Evolutionary conservation across 2,797 vertebrate species (phyloP).

Genomic region (Pseudochaenichthys georgianus): DNA sequence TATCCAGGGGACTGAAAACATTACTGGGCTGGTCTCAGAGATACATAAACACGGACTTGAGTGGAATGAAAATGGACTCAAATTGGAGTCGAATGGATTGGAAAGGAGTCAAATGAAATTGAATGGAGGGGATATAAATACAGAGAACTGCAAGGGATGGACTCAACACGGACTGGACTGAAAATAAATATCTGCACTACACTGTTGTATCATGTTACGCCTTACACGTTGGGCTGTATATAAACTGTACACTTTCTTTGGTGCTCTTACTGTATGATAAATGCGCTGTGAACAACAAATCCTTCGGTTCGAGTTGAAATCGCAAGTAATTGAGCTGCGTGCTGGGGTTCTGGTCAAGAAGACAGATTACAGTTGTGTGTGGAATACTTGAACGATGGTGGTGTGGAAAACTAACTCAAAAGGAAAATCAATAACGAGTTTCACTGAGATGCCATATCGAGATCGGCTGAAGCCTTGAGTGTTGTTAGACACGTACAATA

Average conservation of each 20-base stretch:
- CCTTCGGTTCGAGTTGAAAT: constrained; percentile 65
- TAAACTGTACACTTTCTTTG: constrained; percentile 77
- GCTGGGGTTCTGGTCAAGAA: constrained; percentile 50
- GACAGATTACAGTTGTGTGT: constrained; percentile 50
- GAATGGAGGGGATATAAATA: constrained; percentile 34
- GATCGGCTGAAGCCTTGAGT: not conserved
- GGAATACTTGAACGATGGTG: constrained; percentile 14
- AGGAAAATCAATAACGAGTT: constrained; percentile 43
- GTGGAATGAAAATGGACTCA: constrained; percentile 28
- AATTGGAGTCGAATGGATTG: constrained; percentile 38
- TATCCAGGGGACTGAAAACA: constrained; percentile 42
- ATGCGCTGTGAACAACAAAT: constrained; percentile 75
- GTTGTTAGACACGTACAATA: not conserved
- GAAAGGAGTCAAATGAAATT: constrained; percentile 39
- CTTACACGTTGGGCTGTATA: constrained; percentile 78
- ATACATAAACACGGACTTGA: constrained; percentile 33
- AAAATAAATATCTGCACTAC: constrained; percentile 70
- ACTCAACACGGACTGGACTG: constrained; percentile 52
- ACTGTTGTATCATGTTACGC: constrained; percentile 73
- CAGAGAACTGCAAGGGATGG: constrained; percentile 39
- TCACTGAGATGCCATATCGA: not conserved
- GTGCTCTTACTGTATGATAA: constrained; percentile 74
- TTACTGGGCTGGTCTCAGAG: constrained; percentile 79
- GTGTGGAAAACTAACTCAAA: not conserved
- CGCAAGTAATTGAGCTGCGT: constrained; percentile 56